Base-by-base conservation (phyloP, 2,113 vertebrate species). In the Procavia capensis region DNA sequence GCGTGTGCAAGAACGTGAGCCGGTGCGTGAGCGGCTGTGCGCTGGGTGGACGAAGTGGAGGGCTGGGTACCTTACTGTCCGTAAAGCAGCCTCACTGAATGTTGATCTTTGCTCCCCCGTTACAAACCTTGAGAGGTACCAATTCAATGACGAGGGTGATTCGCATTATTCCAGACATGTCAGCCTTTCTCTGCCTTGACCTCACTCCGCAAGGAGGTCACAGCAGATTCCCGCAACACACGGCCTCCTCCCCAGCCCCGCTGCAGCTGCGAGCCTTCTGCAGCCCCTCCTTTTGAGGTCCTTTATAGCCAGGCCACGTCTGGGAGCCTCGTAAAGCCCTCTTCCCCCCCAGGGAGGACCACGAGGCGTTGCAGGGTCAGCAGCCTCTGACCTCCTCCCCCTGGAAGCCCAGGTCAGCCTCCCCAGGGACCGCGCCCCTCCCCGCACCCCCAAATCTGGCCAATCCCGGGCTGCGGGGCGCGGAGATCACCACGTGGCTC, bases 401-500 rank as follows among this genome's bases (percentile, higher is more conserved):
- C 16, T 0, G 6, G 57, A 43, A 41, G 74, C 31, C 75, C 84
- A 27, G 31, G 13, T 43, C 20, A 20, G 64, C 41, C 43, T 66
- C 68, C 4, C 2, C 20, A 25, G 10, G 3, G 6, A 31, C 45
- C n/a, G 41, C 0, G 5, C 25, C 59, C 50, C 10, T 47, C 31
- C 47, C 41, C 4, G 25, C 1, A 0, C 66, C n/a, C 5, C 43
- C 64, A 43, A 82, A 79, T 34, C 24, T 0, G 3, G 4, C 82
- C 61, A 22, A 25, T 85, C 76, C 75, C 1, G 19, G 78, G 96
- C 88, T 75, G 78, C 45, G 79, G 80, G 39, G 75, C 45, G 41
- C 17, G 47, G 54, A 47, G 81, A 74, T 61, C 47, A 27, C 70
- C 59, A 47, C 41, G 9, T 36, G 61, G 85, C 85, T 27, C 57